Conservation (phyloP, 1,140 invertebrate species). For the Aricia agestis region DNA sequence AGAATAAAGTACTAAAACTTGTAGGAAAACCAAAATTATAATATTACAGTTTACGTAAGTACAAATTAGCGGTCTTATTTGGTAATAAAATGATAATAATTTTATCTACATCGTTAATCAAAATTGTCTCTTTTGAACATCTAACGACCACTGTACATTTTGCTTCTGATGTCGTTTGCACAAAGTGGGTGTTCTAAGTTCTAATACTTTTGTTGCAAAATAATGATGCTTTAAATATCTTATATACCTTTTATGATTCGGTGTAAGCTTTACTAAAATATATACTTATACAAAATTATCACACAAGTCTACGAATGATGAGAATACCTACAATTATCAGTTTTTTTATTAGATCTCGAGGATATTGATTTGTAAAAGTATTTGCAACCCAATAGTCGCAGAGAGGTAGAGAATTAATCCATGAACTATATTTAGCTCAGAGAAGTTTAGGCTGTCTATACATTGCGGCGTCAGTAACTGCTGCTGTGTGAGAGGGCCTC, state of each 20-base stretch:
- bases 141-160: not conserved
- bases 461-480: no score
- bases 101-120: not conserved
- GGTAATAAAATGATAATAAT: constrained; percentile 16
- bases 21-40: not conserved
- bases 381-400: not conserved
- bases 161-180: not conserved
- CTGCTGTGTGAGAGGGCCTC: no score
- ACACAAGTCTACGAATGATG: not conserved
- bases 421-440: no score
- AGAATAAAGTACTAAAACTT: not conserved
- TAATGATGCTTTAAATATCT: not conserved
- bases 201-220: not conserved
- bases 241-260: not conserved
- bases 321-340: not conserved
- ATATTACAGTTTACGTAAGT: constrained; percentile 9
- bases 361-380: not conserved
- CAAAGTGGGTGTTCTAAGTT: not conserved
- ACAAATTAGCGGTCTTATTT: constrained; percentile 22
- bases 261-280: constrained; percentile 3
- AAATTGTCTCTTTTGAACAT: not conserved
- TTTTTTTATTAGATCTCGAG: not conserved
- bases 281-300: no score
- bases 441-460: no score
- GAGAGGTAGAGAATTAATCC: not conserved